A percentile compares a stretch with the other conserved stretches of the same genome.
phyloP scores from a whole-genome alignment of 2,797 vertebrate genomes.

The Buceros bicornis region DNA sequence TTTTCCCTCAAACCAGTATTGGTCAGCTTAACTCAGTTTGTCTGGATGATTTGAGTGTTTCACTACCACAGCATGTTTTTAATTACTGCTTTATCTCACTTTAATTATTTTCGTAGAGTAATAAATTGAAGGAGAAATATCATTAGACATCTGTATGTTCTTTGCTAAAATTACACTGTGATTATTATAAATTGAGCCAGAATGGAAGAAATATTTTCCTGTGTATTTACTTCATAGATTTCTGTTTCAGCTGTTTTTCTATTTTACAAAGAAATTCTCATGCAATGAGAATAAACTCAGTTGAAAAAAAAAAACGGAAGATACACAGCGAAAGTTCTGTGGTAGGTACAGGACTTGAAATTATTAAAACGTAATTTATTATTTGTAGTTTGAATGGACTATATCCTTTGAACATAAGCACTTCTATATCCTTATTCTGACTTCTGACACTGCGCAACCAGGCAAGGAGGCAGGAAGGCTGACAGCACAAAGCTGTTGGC shows the following conservation, averaged over 20 bases:
- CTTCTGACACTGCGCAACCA: background rate
- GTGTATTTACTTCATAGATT: background rate
- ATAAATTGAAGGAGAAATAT: background rate
- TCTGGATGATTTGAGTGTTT: background rate
- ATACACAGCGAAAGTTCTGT: background rate
- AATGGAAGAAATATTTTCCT: background rate
- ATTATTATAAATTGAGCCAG: background rate
- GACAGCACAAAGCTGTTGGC: background rate
- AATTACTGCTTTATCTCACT: background rate
- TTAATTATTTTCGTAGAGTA: conserved; percentile 23
- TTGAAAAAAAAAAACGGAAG: background rate
- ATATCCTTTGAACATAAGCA: background rate
- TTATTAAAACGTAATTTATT: background rate
- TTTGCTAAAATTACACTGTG: background rate
- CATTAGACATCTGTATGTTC: background rate
- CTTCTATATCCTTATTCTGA: background rate
- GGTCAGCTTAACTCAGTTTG: background rate
- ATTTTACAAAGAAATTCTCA: background rate
- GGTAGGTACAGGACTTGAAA: background rate
- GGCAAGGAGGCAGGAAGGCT: background rate
- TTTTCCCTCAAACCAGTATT: background rate
- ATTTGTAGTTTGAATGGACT: background rate
- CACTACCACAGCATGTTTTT: background rate
- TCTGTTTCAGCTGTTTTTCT: background rate
- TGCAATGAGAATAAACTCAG: background rate